Evolutionary conservation across 2,888 invertebrate species (phyloP), one percentile per base, ranked within the genome.

Genomic region (Frankliniella intonsa): DNA sequence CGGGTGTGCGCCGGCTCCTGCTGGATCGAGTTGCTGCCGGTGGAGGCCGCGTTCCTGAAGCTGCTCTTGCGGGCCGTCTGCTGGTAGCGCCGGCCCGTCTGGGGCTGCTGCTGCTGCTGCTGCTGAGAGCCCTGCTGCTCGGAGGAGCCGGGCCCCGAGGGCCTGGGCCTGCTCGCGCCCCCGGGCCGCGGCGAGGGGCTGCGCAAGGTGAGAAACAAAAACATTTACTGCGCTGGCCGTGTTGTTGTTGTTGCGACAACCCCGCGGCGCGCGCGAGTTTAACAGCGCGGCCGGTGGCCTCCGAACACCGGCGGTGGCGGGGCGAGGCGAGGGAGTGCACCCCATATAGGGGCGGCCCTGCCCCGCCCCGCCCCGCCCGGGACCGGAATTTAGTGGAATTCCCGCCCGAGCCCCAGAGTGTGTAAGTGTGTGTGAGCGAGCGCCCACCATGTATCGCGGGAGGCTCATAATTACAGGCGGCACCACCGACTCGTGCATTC

Each of bases 1-100:
- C 93, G 90, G 11, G 84, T 83, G 25, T 81, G 83, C 50, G 22
- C 22, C 9, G 69, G 25, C 69, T 76, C 69, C 69, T 76, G 69
- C 69, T 76, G 69, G 69, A 76, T 76, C 22, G 69, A n/a, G 69
- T 76, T 82, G 80, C 80, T 82, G 76, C 76, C 80, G 50, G 25
- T 50, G 80, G 27, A 19, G 50, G 25, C 50, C 81, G 81, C 19
- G 62, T 50, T 50, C 51, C 81, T 14, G 51, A 62, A 27, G 76
- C 84, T 82, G 76, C 83, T 82, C 65, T 84, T 84, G 50, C 83
- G 81, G 25, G 62, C 38, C 25, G 80, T 25, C 38, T 81, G 81
- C 81, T 82, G 82, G 80, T 82, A 83, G 81, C 80, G 83, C 12
- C 84, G 81, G 25, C 81, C 81, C 25, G 19, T 12, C 55, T 55